Conservation (phyloP, 2,113 vertebrate genomes). For the Thamnophis sirtalis region DNA sequence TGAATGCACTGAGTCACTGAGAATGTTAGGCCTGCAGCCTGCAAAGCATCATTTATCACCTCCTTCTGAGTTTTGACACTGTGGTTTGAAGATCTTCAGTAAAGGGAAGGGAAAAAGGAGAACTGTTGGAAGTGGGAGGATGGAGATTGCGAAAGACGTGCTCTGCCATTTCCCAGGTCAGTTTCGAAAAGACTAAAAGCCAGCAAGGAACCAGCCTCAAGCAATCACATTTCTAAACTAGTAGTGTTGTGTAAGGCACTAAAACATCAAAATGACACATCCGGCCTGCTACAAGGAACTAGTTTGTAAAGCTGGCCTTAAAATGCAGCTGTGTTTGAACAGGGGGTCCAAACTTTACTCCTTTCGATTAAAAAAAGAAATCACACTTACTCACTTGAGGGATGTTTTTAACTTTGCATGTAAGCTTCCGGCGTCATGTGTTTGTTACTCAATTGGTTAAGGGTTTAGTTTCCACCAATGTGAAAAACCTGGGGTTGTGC, state of each 20-base stretch:
- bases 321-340: neutral
- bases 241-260: neutral
- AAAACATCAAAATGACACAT: neutral
- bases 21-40: neutral
- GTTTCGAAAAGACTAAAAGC: neutral
- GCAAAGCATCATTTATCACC: neutral
- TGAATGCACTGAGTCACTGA: neutral
- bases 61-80: neutral
- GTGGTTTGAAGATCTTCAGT: neutral
- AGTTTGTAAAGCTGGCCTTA: neutral
- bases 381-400: too few species aligned
- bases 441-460: neutral
- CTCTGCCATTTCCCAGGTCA: neutral
- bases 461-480: neutral
- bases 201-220: neutral
- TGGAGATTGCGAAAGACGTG: neutral
- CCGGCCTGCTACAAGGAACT: neutral
- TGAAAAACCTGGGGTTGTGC: neutral
- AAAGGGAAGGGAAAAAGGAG: slow-evolving; percentile 1
- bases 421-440: neutral
- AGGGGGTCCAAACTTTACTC: neutral
- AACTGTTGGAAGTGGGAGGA: neutral
- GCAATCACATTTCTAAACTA: neutral
- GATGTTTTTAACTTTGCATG: neutral
- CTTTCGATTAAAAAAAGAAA: neutral